Base-by-base conservation (phyloP, 1,140 invertebrate genomes). In the Odontomachus brunneus region DNA sequence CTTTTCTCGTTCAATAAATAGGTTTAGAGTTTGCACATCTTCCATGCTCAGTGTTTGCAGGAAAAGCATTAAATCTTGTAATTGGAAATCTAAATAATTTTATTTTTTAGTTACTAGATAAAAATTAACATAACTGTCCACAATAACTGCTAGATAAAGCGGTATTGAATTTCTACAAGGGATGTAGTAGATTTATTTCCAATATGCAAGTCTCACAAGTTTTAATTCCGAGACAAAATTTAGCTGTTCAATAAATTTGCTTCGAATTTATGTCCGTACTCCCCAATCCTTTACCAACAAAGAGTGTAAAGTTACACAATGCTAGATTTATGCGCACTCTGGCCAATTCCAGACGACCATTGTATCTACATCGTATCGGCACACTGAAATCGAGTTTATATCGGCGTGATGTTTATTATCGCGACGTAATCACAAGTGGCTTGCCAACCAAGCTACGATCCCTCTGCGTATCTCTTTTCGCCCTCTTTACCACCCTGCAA, bases 401-500 rank as follows among this genome's bases (percentile, higher is more conserved):
- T 93, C 93, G 91, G 91, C 85, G 84, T 91, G 90, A 90, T 91
- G 92, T 94, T 92, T 93, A 94, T 93, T 93, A 94, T 92, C 88
- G 88, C 89, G 65, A 89, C 82, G 90, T 92, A 92, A 93, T 94
- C 92, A 44, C 38, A 91, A 94, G 91, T 93, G 91, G 75, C 66
- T 57, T 22, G 63, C 29, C 78, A 19, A 44, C 51, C 81, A 38
- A 53, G 19, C 78, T 62, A 69, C 84, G 85, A 72, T 75, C 89
- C 84, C 84, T 71, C 33, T 60, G 62, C 66, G 59, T 62, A 73
- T 72, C 65, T 71, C 55, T 69, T 75, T 59, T 17, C 86, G 15
- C 53, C 51, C 86, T 55, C 65, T 82, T 74, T 26, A 19, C 22
- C 59, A 51, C 38, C 24, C 51, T 53, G 48, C 76, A 85, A 75